These are phyloP conservation scores for Leiothrix lutea DNA, from an alignment of 2,113 vertebrate species.

Conservation along the genomic window DNA sequence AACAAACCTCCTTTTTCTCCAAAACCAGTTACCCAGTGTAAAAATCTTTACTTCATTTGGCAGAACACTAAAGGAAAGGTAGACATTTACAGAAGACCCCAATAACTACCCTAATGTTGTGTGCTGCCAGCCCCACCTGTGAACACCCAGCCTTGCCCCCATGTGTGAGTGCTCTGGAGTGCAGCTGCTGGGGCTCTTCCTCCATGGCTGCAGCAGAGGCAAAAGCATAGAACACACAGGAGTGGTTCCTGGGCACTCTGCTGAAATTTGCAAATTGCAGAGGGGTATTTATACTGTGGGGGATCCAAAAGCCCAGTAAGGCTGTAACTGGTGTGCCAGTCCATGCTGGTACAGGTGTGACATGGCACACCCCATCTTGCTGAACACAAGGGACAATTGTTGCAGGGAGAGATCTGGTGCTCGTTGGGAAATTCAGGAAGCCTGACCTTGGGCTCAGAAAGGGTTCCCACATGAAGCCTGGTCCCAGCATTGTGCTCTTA, in stretches of 20 bases:
- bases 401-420: not conserved
- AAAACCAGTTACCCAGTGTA: not conserved
- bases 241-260: not conserved
- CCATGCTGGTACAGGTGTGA: not conserved
- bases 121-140: not conserved
- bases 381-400: not conserved
- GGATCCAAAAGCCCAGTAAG: not conserved
- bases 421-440: not conserved
- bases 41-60: not conserved
- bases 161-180: not conserved
- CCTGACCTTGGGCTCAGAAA: accelerated
- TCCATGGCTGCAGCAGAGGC: not conserved
- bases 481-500: not conserved
- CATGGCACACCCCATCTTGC: not conserved
- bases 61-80: not conserved
- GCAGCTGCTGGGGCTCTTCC: not conserved
- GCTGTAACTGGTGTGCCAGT: not conserved
- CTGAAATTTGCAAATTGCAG: not conserved
- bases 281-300: not conserved
- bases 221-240: not conserved
- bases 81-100: not conserved
- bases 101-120: not conserved
- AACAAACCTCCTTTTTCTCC: not conserved
- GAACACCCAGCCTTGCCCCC: not conserved
- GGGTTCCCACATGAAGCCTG: not conserved